phyloP scores from a whole-genome alignment of 2,797 vertebrate species.

The Dryobates pubescens region DNA sequence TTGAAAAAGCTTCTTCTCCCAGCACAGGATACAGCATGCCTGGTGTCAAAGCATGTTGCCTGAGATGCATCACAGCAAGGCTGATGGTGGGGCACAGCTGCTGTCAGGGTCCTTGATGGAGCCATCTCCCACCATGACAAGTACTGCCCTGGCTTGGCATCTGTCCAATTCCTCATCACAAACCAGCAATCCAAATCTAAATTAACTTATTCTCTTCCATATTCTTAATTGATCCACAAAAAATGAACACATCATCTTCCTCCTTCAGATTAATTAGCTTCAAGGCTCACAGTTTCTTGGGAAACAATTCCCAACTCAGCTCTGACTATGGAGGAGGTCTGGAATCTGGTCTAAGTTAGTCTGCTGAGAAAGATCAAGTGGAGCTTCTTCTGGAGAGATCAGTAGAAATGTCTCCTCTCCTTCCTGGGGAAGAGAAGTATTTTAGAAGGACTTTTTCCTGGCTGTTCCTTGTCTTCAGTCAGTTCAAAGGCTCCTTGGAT shows the following conservation, averaged over 20 bases:
- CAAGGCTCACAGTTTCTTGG: neutral
- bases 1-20: neutral
- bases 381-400: neutral
- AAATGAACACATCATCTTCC: neutral
- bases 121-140: neutral
- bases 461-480: neutral
- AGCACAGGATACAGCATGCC: neutral
- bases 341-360: neutral
- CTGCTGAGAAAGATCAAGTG: neutral
- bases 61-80: neutral
- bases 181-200: neutral
- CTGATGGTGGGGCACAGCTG: neutral
- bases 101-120: neutral
- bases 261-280: neutral
- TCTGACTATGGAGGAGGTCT: neutral
- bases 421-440: neutral
- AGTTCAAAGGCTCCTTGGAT: neutral
- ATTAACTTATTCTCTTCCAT: neutral
- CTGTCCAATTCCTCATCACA: neutral
- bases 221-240: slow-evolving; percentile 21
- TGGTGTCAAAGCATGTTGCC: rapidly evolving
- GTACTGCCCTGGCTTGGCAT: neutral
- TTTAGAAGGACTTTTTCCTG: neutral
- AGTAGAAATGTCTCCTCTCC: neutral
- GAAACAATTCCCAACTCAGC: neutral